Evolutionary conservation across 2,797 vertebrate species (phyloP).

Genomic region (Sylvia borin): DNA sequence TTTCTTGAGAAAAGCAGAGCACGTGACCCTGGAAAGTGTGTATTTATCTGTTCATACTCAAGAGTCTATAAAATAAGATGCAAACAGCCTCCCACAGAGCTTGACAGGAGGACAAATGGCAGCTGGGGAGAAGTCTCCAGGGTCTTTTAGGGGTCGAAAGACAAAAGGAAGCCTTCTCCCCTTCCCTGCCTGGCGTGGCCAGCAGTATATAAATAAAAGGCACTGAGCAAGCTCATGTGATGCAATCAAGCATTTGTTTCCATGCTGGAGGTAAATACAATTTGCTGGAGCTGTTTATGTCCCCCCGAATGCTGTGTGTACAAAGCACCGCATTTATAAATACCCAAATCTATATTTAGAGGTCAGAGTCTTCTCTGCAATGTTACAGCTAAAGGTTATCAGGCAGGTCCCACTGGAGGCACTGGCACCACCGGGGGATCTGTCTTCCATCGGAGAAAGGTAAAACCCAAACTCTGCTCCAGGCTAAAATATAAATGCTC

Average conservation of each 20-base stretch:
- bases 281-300: constrained; percentile 53
- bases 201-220: constrained; percentile 50
- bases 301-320: constrained; percentile 34
- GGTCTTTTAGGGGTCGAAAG: constrained; percentile 15
- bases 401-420: constrained; percentile 13
- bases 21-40: neutral
- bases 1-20: constrained; percentile 26
- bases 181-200: neutral
- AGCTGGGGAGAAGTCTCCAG: neutral
- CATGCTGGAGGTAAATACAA: constrained; percentile 66
- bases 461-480: neutral
- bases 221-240: constrained; percentile 54
- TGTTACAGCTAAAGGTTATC: constrained; percentile 63
- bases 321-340: constrained; percentile 62
- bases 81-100: neutral
- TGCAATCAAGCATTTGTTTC: constrained; percentile 69
- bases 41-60: neutral
- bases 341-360: constrained; percentile 70
- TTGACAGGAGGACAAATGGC: neutral
- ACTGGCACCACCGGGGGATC: neutral
- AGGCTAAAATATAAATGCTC: constrained; percentile 9
- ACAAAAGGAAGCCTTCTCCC: neutral
- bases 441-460: constrained; percentile 1
- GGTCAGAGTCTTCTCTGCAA: constrained; percentile 39
- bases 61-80: neutral